Conservation (phyloP, 2,888 invertebrate genomes). For the Ophion slaviceki region DNA sequence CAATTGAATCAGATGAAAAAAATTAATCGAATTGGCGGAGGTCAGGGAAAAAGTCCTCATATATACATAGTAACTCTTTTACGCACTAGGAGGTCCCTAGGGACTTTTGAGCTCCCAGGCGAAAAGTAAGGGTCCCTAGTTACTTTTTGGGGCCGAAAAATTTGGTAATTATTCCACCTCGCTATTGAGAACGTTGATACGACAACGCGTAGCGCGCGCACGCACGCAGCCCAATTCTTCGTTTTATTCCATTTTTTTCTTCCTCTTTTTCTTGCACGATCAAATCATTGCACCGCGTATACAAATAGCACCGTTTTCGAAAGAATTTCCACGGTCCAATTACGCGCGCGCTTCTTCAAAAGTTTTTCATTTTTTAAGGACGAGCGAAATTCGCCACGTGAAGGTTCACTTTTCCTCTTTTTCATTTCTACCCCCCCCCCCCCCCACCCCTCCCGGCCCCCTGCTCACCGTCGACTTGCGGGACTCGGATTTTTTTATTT, state of each 20-base stretch:
- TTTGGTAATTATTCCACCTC: too few species aligned
- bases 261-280: background rate
- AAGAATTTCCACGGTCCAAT: constrained; percentile 63
- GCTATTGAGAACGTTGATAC: background rate
- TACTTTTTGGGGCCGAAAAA: too few species aligned
- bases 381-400: constrained; percentile 76
- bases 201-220: background rate
- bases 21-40: too few species aligned
- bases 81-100: too few species aligned
- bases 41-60: too few species aligned
- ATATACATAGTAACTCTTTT: too few species aligned
- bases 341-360: constrained; percentile 51
- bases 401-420: constrained; percentile 51
- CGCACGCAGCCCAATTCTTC: background rate
- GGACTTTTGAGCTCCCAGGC: too few species aligned
- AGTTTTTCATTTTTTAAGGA: background rate
- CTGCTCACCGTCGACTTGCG: background rate
- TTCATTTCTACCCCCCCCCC: background rate
- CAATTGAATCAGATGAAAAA: too few species aligned
- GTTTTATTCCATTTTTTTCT: background rate
- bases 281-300: constrained; percentile 54
- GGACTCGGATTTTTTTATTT: constrained; percentile 11
- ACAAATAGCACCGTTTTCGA: constrained; percentile 68
- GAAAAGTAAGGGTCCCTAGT: too few species aligned
- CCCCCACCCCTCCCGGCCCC: background rate